phyloP scores from a whole-genome alignment of 1,140 invertebrate species.

The Cotesia typhae region DNA sequence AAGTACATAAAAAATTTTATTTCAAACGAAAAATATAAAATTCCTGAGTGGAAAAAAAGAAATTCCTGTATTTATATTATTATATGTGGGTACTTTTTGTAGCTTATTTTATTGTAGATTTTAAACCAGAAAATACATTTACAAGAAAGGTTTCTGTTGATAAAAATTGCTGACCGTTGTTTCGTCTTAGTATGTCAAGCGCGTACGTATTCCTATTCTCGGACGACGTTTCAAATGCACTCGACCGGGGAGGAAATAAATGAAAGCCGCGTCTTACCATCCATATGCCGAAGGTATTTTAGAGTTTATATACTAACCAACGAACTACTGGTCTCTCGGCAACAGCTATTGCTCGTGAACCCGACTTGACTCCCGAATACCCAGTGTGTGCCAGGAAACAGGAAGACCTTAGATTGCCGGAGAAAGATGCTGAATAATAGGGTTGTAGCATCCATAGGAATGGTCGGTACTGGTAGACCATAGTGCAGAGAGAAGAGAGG shows the following conservation, averaged over 20 bases:
- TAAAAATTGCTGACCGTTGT: slow-evolving; percentile 7
- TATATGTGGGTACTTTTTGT: no score
- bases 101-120: no score
- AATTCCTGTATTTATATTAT: no score
- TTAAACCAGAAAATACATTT: no score
- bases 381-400: background rate
- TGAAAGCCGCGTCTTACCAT: slow-evolving; percentile 34
- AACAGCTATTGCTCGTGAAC: background rate
- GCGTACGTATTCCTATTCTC: slow-evolving; percentile 28
- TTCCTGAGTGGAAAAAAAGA: no score
- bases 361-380: background rate
- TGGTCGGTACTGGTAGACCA: no score
- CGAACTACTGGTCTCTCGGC: background rate
- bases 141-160: no score
- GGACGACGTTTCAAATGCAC: slow-evolving; percentile 25
- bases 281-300: slow-evolving; percentile 30
- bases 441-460: no score
- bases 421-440: slow-evolving; percentile 26
- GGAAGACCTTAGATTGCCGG: background rate
- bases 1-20: no score
- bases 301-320: slow-evolving; percentile 15
- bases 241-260: slow-evolving; percentile 37
- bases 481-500: no score
- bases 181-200: slow-evolving; percentile 37
- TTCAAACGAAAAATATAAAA: no score